Percentiles rank a stretch among this genome's conserved stretches.
Evolutionary conservation across 2,888 invertebrate species (phyloP).

Genomic region (Rutpela maculata): DNA sequence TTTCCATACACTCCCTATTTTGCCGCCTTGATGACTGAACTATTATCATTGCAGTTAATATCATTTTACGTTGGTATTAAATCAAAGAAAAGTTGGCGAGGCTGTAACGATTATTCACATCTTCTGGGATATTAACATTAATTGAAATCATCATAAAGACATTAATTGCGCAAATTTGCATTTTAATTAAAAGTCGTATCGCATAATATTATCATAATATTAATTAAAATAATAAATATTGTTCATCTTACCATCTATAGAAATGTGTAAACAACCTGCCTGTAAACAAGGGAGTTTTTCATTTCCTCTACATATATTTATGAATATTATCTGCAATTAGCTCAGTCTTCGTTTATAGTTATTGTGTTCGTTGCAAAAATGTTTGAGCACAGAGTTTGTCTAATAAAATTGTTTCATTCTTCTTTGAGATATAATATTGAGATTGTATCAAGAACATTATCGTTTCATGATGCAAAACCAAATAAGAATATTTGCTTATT

Average conservation of each 20-base stretch:
- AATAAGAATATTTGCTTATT: too few species aligned
- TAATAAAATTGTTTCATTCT: too few species aligned
- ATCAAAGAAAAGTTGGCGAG: not conserved
- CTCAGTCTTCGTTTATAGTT: too few species aligned
- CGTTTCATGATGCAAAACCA: too few species aligned
- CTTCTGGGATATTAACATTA: conserved; percentile 19
- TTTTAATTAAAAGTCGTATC: conserved; percentile 31
- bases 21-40: too few species aligned
- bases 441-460: too few species aligned
- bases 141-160: conserved; percentile 29
- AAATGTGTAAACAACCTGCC: not conserved
- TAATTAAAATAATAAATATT: conserved; percentile 22
- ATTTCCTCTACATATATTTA: not conserved
- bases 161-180: conserved; percentile 22
- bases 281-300: not conserved
- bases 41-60: not conserved
- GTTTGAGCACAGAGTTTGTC: too few species aligned
- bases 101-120: conserved; percentile 1
- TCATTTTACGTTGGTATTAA: not conserved
- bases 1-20: too few species aligned
- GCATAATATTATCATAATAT: conserved; percentile 17
- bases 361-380: too few species aligned
- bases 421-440: too few species aligned
- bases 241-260: conserved; percentile 1
- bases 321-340: too few species aligned